Evolutionary conservation across 2,113 vertebrate species (phyloP).

Genomic region (Acinonyx jubatus): DNA sequence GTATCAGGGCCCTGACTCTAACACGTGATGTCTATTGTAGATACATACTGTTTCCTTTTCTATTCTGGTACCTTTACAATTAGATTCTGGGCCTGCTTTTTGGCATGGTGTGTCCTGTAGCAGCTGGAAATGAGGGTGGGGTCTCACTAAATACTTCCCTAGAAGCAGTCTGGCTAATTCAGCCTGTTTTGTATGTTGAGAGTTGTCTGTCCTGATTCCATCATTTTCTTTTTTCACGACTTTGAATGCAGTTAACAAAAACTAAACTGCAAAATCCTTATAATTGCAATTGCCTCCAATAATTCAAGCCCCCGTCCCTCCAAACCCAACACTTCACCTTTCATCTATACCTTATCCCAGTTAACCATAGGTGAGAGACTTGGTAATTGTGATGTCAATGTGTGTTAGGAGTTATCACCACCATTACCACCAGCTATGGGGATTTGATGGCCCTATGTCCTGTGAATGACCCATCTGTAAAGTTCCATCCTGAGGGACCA

Average conservation of each 20-base stretch:
- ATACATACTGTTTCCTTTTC: background rate
- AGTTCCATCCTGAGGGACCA: background rate
- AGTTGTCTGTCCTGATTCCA: background rate
- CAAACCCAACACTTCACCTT: background rate
- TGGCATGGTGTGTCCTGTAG: background rate
- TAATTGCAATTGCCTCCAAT: background rate
- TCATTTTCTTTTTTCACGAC: background rate
- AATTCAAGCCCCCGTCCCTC: background rate
- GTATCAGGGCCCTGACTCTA: background rate
- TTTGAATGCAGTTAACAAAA: background rate
- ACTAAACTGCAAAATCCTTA: background rate
- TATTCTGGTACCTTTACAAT: background rate
- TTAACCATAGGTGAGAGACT: background rate
- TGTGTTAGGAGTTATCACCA: background rate
- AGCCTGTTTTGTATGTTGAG: background rate
- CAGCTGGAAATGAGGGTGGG: background rate
- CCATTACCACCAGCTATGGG: background rate
- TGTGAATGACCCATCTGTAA: background rate
- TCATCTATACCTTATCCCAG: background rate
- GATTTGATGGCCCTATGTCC: background rate
- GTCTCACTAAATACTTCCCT: background rate
- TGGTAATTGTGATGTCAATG: background rate
- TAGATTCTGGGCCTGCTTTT: background rate
- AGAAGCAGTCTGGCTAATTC: background rate
- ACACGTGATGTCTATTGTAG: background rate